Base-by-base conservation (phyloP, 2,797 vertebrate genomes). In the Streptopelia turtur region DNA sequence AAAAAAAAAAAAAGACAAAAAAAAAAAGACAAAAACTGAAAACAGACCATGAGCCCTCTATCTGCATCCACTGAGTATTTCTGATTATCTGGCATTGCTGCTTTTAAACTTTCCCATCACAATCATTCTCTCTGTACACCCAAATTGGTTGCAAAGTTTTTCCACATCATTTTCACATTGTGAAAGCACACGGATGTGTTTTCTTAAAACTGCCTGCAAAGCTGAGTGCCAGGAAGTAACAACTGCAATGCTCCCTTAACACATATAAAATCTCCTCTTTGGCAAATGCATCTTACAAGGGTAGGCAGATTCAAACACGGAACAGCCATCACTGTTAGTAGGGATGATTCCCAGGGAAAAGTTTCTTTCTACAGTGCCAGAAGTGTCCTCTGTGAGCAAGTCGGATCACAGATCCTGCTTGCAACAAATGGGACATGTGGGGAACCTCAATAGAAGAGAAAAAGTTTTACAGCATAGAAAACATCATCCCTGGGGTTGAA, bases 271-370 rank as follows among this genome's bases (percentile, higher is more conserved):
- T 22, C 72, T 78, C 30, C 57, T 66, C 60, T 60, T 90, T 94
- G 94, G 92, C 95, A 95, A 91, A 39, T 56, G 74, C 78, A 92
- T 96, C 87, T 91, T 94, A 89, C 25, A 87, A 33, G 65, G 21
- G 35, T 8, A 88, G 47, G 56, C 61, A 79, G 43, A 93, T 64
- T 81, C 35, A 57, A 96, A 88, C 43, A 63, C 3, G 4, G 83
- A 89, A 85, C 86, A 89, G 68, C 39, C 52, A 82, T 70, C 2
- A 1, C 10, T 75, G 35, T 61, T 72, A 52, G 24, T 4, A 68
- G 60, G 30, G 39, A 88, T 79, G 55, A 68, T 90, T 95, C 93
- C 81, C 87, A 91, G 82, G 75, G 71, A 90, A 80, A 87, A 89
- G 16, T 56, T 85, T 50, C 49, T 88, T 76, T 86, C 35, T 72